Percentiles rank a stretch among this genome's conserved stretches.
Evolutionary conservation across 1,140 invertebrate species (phyloP).

Genomic region (Tyrophagus putrescentiae): DNA sequence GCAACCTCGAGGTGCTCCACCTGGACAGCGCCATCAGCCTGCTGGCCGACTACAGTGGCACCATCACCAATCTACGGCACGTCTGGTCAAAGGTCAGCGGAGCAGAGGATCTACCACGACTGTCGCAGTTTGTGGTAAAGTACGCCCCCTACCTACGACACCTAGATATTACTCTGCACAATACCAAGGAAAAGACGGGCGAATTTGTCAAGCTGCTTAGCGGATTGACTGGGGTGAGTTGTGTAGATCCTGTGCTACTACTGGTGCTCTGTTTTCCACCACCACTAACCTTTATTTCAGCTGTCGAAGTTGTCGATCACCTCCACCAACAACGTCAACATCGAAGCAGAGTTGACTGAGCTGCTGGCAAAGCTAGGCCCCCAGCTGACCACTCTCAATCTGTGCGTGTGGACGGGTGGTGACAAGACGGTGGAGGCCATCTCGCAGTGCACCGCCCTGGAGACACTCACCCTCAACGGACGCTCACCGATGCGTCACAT

Average conservation of each 20-base stretch:
- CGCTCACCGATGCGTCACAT: constrained; percentile 20
- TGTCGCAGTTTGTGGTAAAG: constrained; percentile 19
- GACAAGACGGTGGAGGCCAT: constrained; percentile 3
- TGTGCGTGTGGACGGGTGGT: constrained; percentile 18
- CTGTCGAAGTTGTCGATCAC: constrained; percentile 14
- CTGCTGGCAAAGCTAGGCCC: neutral
- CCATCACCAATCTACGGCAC: constrained; percentile 21
- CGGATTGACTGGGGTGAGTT: constrained; percentile 1
- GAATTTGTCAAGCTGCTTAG: constrained; percentile 8
- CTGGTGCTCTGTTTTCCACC: neutral
- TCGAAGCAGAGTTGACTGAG: constrained; percentile 8
- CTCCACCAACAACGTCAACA: neutral
- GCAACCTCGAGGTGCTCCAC: constrained; percentile 20
- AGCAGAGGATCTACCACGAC: constrained; percentile 6
- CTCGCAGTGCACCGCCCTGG: neutral
- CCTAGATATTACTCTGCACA: constrained; percentile 17
- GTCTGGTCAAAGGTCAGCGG: constrained; percentile 22
- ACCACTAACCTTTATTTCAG: neutral
- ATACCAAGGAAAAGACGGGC: constrained; percentile 7
- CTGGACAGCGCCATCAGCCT: constrained; percentile 14
- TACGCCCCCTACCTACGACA: constrained; percentile 20
- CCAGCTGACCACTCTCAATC: neutral
- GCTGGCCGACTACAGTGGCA: constrained; percentile 1
- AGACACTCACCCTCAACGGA: constrained; percentile 13
- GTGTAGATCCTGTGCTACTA: neutral